Evolutionary conservation across 30 jellyfish, hydroid and myxozoan genomes (phyloP).

Genomic region (Aurelia aurita complex sp. Pacific): DNA sequence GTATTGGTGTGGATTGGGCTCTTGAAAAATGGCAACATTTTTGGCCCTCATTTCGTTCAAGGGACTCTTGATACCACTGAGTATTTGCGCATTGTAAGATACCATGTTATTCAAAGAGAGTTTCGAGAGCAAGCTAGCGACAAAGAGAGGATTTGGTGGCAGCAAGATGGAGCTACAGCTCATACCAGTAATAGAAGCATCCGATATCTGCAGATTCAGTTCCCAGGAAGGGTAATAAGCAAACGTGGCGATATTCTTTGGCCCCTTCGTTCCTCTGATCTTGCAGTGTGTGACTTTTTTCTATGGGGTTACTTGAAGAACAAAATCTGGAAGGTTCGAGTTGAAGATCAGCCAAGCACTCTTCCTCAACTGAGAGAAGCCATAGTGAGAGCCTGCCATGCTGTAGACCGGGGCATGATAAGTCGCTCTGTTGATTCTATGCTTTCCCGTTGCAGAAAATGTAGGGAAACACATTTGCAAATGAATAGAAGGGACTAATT

Average conservation of each 20-base stretch:
- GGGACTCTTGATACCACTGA: background rate
- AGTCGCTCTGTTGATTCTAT: background rate
- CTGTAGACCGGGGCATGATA: background rate
- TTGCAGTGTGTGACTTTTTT: conserved; percentile 15
- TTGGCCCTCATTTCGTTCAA: conserved; percentile 10
- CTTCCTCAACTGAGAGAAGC: background rate
- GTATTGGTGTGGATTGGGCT: conserved; percentile 14
- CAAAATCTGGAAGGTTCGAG: background rate
- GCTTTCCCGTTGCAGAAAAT: background rate
- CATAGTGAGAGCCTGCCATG: background rate
- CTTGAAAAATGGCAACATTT: background rate
- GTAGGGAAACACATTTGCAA: no score
- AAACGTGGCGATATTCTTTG: background rate
- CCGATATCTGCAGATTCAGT: background rate
- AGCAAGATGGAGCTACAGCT: conserved; percentile 20
- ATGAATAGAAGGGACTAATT: no score
- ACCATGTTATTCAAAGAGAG: conserved; percentile 3
- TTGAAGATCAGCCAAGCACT: background rate
- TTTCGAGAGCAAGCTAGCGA: background rate
- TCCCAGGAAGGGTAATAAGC: conserved; percentile 7
- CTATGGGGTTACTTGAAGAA: conserved; percentile 12
- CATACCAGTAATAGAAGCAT: background rate
- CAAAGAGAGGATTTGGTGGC: conserved; percentile 4
- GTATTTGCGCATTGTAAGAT: background rate
- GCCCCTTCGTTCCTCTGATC: conserved; percentile 15